Evolutionary conservation across 2,888 invertebrate species (phyloP).

Genomic region (Drosophila demipolita): DNA sequence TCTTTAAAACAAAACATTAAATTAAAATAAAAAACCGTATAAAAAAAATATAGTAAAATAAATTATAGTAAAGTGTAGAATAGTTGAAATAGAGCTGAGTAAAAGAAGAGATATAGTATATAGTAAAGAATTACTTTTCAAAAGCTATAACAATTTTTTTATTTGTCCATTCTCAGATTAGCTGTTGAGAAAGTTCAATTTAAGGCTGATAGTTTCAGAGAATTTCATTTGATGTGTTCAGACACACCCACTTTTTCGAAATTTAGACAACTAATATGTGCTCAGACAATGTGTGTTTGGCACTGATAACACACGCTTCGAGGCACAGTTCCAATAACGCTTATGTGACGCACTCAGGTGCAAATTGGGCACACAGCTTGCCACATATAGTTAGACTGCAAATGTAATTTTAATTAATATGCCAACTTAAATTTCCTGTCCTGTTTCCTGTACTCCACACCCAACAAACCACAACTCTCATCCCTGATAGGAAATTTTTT

Average conservation of each 20-base stretch:
- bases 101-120: too few species aligned
- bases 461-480: not conserved
- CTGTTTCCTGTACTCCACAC: not conserved
- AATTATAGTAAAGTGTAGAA: too few species aligned
- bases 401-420: slow-evolving; percentile 74
- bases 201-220: slow-evolving; percentile 1
- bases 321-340: slow-evolving; percentile 11
- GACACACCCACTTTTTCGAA: not conserved
- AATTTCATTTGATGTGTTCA: too few species aligned
- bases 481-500: slow-evolving; percentile 29
- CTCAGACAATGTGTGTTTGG: slow-evolving; percentile 5
- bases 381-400: slow-evolving; percentile 39
- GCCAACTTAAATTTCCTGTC: slow-evolving; percentile 35
- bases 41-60: too few species aligned
- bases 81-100: too few species aligned
- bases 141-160: not conserved
- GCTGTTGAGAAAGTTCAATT: not conserved
- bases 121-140: too few species aligned
- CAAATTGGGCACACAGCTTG: slow-evolving; percentile 32
- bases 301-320: slow-evolving; percentile 26
- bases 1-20: too few species aligned
- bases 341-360: slow-evolving; percentile 23
- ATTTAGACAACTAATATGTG: slow-evolving; percentile 27
- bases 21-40: too few species aligned
- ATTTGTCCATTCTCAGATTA: not conserved